Evolutionary conservation across 2,113 vertebrate species (phyloP), one percentile per base, ranked within the genome.

Genomic region (Neolamprologus tretocephalus): DNA sequence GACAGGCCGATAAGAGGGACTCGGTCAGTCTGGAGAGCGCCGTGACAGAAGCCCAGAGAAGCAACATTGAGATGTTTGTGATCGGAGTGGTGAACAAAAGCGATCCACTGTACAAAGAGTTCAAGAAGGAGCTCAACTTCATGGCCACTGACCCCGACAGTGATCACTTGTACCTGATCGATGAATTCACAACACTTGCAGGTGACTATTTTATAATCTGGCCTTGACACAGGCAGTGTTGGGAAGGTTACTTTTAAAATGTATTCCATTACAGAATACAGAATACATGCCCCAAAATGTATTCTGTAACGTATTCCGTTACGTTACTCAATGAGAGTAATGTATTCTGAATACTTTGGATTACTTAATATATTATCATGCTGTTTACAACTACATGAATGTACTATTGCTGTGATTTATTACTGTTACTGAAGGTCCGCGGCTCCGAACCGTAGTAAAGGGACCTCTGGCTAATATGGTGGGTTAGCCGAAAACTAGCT

Each of bases 61-160:
- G 45, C 1, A 23, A 89, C 16, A 94, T 97, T 11, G 98, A 98
- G 93, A 96, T 93, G 75, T 97, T 97, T 68, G 98, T 97, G 61
- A 96, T 97, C 54, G 98, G 97, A 1, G 96, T 98, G 63, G 92
- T 97, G 84, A 97, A 98, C 80, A 93, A 90, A 87, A 96, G 91
- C 11, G 96, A 98, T 14, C 94, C 94, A 4, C 93, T 96, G 79
- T 97, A 95, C 3, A 23, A 90, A 2, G 91, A 96, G 40, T 97
- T 98, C 92, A 95, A 91, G 80, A 91, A 91, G 86, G 98, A 98
- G 95, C 95, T 98, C 82, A 91, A 94, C 28, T 91, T 97, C 23
- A 97, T 99, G 78, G 97, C 98, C 23, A 96, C 97, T 0, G 97
- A 98, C 49, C 96, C 97, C 3, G 95, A 96, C 55, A 94, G 89